Evolutionary conservation across 2,113 vertebrate genomes (phyloP), one percentile per base, ranked within the genome.

Genomic region (Vireo altiloquus): DNA sequence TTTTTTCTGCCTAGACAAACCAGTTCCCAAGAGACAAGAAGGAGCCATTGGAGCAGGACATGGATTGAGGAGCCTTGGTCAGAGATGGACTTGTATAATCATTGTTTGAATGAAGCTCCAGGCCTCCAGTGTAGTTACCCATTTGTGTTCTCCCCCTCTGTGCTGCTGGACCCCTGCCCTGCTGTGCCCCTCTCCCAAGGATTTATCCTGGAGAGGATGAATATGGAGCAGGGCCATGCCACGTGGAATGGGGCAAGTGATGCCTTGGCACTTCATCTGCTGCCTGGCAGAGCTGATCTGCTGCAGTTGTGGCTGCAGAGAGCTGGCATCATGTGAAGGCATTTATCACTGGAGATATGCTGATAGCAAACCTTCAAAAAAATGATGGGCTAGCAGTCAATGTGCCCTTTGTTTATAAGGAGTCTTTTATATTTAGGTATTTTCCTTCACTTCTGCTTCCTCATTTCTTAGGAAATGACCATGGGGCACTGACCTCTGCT

Each of bases 311-410:
- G 71, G 75, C 59, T 82, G 31, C 47, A 78, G 71, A 88, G 77
- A 90, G 42, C 66, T 86, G 88, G 64, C 60, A 75, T 60, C 33
- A 2, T 47, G 56, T 66, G 57, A 77, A 88, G 52, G 52, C 40
- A 65, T 94, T 95, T 87, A 59, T 93, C 72, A 89, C 4, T 82
- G 71, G 44, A 92, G 57, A 65, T 68, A 69, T 33, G 47, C 82
- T 95, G 86, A 93, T 84, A 95, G 88, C 44, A 89, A 92, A 53
- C 52, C 66, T 95, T 52, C 25, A 20, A 24, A 87, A 78, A 56
- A 82, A 63, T 77, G 40, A 74, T 2, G 28, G 54, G 68, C 59
- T 42, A 83, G 56, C 66, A 70, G 28, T 70, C 65, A 64, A 4
- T 57, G 74, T 88, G 64, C 75, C 68, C 49, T 90, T 90, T 90